Base-by-base conservation (phyloP, 2,888 invertebrate genomes). In the Tribolium freemani region DNA sequence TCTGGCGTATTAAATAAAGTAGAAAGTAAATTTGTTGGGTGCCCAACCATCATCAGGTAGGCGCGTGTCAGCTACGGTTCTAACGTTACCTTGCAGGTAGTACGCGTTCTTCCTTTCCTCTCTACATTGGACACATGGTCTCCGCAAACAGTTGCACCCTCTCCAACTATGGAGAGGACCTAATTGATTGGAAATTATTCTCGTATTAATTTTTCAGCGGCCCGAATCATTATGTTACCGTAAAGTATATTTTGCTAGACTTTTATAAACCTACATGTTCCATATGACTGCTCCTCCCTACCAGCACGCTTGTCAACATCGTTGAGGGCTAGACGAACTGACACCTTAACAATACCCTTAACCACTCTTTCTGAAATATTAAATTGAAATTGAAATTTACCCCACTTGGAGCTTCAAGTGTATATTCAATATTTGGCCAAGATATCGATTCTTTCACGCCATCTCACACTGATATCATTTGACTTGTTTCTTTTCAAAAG, bases 101-200 rank as follows among this genome's bases (percentile, higher is more conserved):
- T 73, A 63, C 63, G 70, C 69, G 75, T 66, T 70, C 53, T 51
- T 57, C 60, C 45, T 64, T 54, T 63, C 58, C 11, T 68, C 58
- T 75, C 67, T 69, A 72, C 74, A 75, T 71, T 66, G 66, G 74
- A 75, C 79, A 78, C 78, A 79, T 79, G 79, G 77, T 74, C 72
- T 76, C 70, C 44, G 66, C 74, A 72, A 76, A 77, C 77, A 79
- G 78, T 79, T 77, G 78, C 77, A 53, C 69, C 66, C 73, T 66
- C 73, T 66, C 71, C 74, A 69, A 57, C 61, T 67, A 64, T 72
- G 56, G 66, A 69, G 66, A 64, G 57, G 71, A 78, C 69, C 75
- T 77, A 76, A 79, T 79, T 77, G 77, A 79, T 78, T 77, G 77
- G 76, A 77, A 78, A 75, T 78, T 77, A 76, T 76, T 73, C 68